A percentile compares a stretch with the other conserved stretches of the same genome.
Evolutionary conservation across 2,797 vertebrate genomes (phyloP).

Genomic region (Oophaga sylvatica): DNA sequence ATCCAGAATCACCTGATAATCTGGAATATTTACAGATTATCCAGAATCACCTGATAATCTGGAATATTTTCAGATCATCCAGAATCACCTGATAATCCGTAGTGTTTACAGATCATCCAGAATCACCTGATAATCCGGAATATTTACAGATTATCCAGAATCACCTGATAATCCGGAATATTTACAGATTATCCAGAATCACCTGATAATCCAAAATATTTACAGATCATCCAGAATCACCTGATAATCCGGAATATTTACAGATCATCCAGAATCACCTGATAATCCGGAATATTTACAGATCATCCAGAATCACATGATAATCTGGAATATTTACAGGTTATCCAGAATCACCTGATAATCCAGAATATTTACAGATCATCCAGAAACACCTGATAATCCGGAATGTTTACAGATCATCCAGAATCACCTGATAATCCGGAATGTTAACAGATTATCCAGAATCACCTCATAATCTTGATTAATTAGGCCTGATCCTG

Average conservation of each 20-base stretch:
- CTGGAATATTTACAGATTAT: background rate
- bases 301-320: background rate
- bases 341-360: background rate
- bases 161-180: background rate
- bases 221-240: background rate
- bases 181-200: background rate
- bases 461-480: background rate
- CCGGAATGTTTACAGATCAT: background rate
- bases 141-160: too few relatives aligned
- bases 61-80: background rate
- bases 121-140: too few relatives aligned
- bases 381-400: background rate
- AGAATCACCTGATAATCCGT: background rate
- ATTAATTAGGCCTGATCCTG: background rate
- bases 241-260: background rate
- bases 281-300: background rate
- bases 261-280: background rate
- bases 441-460: background rate
- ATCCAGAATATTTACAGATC: background rate
- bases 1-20: background rate
- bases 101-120: background rate
- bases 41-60: background rate
- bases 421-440: too few relatives aligned
- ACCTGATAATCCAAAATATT: background rate
- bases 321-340: background rate